Evolutionary conservation across 1,140 invertebrate species (phyloP), one percentile per base, ranked within the genome.

Genomic region (Coptotermes formosanus): DNA sequence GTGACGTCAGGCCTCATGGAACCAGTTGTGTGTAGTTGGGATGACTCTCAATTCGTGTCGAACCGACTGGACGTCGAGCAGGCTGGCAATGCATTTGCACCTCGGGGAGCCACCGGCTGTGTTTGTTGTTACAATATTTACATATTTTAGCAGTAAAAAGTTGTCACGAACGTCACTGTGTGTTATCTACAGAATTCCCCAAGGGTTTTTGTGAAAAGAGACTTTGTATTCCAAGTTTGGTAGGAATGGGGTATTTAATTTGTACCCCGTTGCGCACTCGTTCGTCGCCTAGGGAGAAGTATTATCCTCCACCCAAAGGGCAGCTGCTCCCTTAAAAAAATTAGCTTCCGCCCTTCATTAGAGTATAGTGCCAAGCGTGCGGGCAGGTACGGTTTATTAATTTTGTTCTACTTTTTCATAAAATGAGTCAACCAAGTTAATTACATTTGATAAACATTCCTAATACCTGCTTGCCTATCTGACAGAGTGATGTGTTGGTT

Each of bases 71-170:
- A 64, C 12, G 21, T 12, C 59, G 59, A 4, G 4, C 38, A 38
- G 2, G 4, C 38, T 38, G 45, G 9, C 45, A 16, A 48, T 48
- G 9, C 45, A 48, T 8, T 64, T 21, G 12, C 25, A 64, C 59
- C 59, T 75, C 64, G 25, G 64, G 64, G 25, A 75, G n/a, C 9
- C 25, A 25, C 7, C 2, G 64, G 3, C n/a, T 75, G 23, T 75
- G 64, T 75, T 55, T 55, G 64, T 75, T 75, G n/a, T 12, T 75
- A 14, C 64, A 75, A 75, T 30, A 75, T 75, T 75, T 75, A 75
- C 64, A 75, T 75, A 75, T 75, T 75, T 30, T 75, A 11, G n/a
- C 64, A 30, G 25, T 75, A 75, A 75, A 69, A 55, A 0, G 64
- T 23, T n/a, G 59, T 75, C 64, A 75, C n/a, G 25, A 8, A 75